Conservation (phyloP, 2,797 vertebrate species). For the Sebastes variabilis region DNA sequence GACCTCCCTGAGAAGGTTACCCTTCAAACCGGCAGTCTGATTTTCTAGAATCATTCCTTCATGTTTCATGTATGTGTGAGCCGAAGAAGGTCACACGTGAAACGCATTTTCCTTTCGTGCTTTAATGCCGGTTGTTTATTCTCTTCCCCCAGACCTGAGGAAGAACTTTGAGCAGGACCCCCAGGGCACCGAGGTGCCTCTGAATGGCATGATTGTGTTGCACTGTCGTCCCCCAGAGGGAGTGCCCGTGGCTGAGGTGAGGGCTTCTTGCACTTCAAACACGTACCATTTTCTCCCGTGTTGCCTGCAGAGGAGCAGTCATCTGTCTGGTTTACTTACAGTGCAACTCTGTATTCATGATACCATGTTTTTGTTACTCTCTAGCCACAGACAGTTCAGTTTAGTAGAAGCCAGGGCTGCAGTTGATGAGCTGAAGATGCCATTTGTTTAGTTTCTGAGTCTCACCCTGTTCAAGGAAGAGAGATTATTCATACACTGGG, state of each 20-base stretch:
- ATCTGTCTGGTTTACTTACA: constrained; percentile 30
- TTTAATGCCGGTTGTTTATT: constrained; percentile 55
- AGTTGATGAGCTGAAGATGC: constrained; percentile 23
- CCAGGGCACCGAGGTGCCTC: constrained; percentile 94
- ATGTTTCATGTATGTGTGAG: not conserved
- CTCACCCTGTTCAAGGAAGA: constrained; percentile 2
- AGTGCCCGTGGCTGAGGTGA: constrained; percentile 95
- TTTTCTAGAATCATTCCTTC: not conserved
- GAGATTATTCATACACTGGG: not conserved
- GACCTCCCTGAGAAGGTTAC: constrained; percentile 36
- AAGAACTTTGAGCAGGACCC: constrained; percentile 99
- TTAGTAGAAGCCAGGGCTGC: constrained; percentile 8
- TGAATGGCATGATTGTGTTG: constrained; percentile 96
- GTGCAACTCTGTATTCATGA: constrained; percentile 20
- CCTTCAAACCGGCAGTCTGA: not conserved
- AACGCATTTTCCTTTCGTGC: not conserved
- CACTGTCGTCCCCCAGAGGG: constrained; percentile 98
- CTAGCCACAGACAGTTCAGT: constrained; percentile 3
- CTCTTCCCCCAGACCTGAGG: constrained; percentile 85
- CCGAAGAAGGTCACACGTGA: constrained; percentile 27
- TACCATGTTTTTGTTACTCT: constrained; percentile 18
- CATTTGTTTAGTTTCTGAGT: constrained; percentile 4
- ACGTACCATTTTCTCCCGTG: constrained; percentile 38
- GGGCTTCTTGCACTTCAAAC: constrained; percentile 64
- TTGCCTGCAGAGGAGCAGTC: constrained; percentile 49